Evolutionary conservation across 2,113 vertebrate species (phyloP), one percentile per base, ranked within the genome.

Genomic region (Pontoporia blainvillei): DNA sequence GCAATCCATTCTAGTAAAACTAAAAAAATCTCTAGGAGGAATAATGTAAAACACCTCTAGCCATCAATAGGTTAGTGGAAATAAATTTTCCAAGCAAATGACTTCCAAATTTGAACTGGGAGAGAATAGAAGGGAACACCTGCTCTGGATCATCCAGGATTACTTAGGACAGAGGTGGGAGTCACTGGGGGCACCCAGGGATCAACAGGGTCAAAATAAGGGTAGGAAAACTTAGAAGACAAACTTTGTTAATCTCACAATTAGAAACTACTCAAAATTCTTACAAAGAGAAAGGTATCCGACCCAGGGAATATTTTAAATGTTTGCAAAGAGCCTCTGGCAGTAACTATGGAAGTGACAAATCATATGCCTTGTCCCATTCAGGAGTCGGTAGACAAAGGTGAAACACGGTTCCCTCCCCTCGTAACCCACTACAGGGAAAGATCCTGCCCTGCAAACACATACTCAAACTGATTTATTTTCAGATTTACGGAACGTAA

Each of bases 1-100:
- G 62, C 12, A 86, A 71, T 49, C 44, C 23, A 64, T 59, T 73
- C 36, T 69, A 52, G 54, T 73, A 72, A 94, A 95, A 91, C 71
- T 61, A 67, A 54, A 86, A 78, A 86, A n/a, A 49, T 61, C 78
- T 79, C 78, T 89, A 76, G 73, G 66, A 97, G 49, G 88, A 79
- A 69, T 64, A 54, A 41, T 75, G 76, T 52, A 75, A 96, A 90
- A 96, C 31, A 75, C 25, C 23, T 86, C 69, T 87, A 81, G 23
- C 25, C 46, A 57, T 85, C 54, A 85, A 71, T 21, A 90, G 23
- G 23, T 90, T 64, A 44, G n/a, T 31, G 6, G 67, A 5, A 91
- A 84, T 91, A 85, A 36, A 75, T 95, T 94, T 94, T 85, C 75
- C 31, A 86, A n/a, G 21, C 20, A 44, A 76, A 10, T 76, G 86